Evolutionary conservation across 2,888 invertebrate species (phyloP).

Genomic region (Petrolisthes manimaculis): DNA sequence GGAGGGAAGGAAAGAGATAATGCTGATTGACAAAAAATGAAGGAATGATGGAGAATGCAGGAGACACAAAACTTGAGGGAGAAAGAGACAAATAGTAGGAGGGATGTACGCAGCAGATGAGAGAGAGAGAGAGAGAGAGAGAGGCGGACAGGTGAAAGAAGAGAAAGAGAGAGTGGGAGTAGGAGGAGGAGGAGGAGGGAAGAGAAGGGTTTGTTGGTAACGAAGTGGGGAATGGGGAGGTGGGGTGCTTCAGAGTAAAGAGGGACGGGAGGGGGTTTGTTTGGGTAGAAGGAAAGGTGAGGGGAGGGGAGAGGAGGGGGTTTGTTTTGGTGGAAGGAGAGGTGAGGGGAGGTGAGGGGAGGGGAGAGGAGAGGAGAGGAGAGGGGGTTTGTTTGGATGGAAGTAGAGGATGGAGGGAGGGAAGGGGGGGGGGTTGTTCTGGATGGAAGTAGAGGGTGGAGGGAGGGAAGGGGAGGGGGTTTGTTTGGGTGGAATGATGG

Average conservation of each 20-base stretch:
- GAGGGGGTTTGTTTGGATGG: neutral
- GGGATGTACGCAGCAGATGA: neutral
- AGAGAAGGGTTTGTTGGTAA: neutral
- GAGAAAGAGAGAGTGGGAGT: neutral
- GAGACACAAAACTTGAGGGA: neutral
- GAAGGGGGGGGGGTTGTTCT: neutral
- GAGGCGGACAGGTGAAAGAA: neutral
- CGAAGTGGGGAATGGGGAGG: neutral
- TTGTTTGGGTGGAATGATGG: neutral
- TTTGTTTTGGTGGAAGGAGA: neutral
- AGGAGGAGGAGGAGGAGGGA: neutral
- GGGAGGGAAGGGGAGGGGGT: neutral
- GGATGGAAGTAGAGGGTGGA: neutral
- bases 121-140: neutral
- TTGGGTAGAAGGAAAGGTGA: neutral
- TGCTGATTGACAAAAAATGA: neutral
- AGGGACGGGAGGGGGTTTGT: neutral
- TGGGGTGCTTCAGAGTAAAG: neutral
- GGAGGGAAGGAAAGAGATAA: neutral
- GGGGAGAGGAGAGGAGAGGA: neutral
- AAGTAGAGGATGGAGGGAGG: neutral
- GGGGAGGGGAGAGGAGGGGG: neutral
- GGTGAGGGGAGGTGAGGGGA: neutral
- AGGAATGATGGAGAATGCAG: neutral
- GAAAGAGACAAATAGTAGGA: neutral